Conservation (phyloP, 2,888 invertebrate genomes). For the Clistopyga incitator region DNA sequence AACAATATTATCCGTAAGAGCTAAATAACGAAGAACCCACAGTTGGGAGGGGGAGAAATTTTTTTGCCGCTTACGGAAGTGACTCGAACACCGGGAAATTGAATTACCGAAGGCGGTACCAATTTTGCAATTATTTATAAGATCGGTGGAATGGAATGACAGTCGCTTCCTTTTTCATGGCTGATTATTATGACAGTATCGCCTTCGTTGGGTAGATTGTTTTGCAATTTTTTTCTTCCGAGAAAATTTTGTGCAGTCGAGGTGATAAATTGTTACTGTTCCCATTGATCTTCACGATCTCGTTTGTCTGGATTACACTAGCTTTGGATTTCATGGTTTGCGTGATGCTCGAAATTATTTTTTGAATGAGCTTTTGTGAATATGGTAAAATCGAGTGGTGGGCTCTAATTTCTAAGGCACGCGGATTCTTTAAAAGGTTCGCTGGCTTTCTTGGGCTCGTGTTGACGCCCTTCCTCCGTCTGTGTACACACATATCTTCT, state of each 20-base stretch:
- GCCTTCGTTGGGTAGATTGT: too few species aligned
- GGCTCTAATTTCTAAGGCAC: slow-evolving; percentile 31
- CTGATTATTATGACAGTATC: too few species aligned
- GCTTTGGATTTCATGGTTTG: neutral
- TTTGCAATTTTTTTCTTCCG: too few species aligned
- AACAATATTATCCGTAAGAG: neutral
- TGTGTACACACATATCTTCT: slow-evolving; percentile 19
- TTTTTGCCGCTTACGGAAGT: neutral
- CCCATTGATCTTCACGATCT: too few species aligned
- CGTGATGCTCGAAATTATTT: neutral
- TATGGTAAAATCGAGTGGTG: slow-evolving; percentile 29
- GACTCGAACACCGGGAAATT: neutral
- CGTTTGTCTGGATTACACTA: too few species aligned
- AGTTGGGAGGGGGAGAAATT: too few species aligned
- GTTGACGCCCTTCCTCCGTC: slow-evolving; percentile 15
- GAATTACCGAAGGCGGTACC: neutral
- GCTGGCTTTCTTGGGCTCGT: slow-evolving; percentile 25
- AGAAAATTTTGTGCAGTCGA: too few species aligned
- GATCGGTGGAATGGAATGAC: too few species aligned
- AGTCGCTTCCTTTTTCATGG: too few species aligned
- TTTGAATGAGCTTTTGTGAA: slow-evolving; percentile 15
- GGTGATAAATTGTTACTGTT: too few species aligned
- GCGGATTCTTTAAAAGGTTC: slow-evolving; percentile 10
- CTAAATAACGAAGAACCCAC: neutral
- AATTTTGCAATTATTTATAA: neutral